phyloP scores from a whole-genome alignment of 1,140 invertebrate species.

The Trinorchestia longiramus region DNA sequence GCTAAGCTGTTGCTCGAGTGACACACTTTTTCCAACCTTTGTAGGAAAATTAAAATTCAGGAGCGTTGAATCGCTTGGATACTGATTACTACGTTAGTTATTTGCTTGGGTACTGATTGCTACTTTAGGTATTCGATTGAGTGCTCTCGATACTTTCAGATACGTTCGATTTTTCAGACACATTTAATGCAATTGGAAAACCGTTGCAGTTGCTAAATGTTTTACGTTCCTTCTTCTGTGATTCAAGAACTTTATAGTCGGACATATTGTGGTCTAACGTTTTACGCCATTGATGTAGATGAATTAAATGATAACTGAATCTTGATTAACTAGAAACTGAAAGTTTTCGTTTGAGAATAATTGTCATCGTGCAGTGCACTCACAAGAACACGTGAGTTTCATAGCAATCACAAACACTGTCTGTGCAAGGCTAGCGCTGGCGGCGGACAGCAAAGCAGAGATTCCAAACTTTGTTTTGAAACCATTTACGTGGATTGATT shows the following conservation, averaged over 20 bases:
- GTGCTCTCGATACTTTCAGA: no score
- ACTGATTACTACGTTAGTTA: no score
- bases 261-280: neutral
- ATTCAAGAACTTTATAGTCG: neutral
- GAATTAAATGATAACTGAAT: neutral
- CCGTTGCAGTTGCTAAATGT: no score
- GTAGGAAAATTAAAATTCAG: no score
- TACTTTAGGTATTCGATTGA: no score
- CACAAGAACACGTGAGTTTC: neutral
- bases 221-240: no score
- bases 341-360: neutral
- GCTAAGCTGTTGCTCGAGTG: neutral
- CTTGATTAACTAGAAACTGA: neutral
- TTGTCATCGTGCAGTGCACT: neutral
- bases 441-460: neutral
- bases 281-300: neutral
- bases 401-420: neutral
- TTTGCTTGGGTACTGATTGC: no score
- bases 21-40: no score
- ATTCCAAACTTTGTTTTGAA: constrained; percentile 9
- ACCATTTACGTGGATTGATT: neutral
- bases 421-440: neutral
- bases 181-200: no score
- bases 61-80: no score
- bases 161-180: neutral